Percentiles rank a stretch among this genome's conserved stretches.
Evolutionary conservation across 1,140 invertebrate species (phyloP).

Genomic region (Bicyclus anynana): DNA sequence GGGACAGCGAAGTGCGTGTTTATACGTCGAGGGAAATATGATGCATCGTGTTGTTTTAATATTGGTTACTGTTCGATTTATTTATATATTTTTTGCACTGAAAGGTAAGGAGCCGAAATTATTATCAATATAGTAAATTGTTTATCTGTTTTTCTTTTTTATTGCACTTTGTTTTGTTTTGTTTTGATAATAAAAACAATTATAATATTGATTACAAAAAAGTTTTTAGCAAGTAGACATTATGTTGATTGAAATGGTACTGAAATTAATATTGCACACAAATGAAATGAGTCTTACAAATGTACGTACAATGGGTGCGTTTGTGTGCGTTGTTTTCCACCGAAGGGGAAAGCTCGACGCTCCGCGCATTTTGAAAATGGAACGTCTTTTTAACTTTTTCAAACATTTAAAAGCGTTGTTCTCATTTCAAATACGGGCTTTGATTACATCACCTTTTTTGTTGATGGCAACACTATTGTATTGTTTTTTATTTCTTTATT

Average conservation of each 20-base stretch:
- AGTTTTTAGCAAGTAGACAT: not conserved
- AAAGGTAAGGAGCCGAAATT: conserved; percentile 54
- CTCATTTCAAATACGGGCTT: conserved; percentile 20
- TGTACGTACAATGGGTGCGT: conserved; percentile 7
- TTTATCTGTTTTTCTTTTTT: conserved; percentile 32
- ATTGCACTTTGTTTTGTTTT: conserved; percentile 2
- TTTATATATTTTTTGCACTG: conserved; percentile 59
- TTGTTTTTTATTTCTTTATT: not conserved
- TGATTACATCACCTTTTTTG: conserved; percentile 14
- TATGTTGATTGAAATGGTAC: not conserved
- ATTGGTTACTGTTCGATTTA: conserved; percentile 67
- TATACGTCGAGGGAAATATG: conserved; percentile 65
- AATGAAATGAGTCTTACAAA: not conserved
- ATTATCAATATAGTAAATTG: conserved; percentile 30
- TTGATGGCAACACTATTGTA: conserved; percentile 12
- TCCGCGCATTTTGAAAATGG: conserved; percentile 56
- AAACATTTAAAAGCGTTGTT: conserved; percentile 42
- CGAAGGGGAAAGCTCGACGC: conserved; percentile 54
- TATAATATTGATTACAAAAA: not conserved
- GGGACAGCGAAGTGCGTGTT: conserved; percentile 50
- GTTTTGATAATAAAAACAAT: conserved; percentile 5
- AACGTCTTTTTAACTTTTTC: conserved; percentile 61
- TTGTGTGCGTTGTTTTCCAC: conserved; percentile 45
- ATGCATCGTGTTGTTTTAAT: conserved; percentile 73
- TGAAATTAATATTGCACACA: not conserved